Evolutionary conservation across 2,797 vertebrate species (phyloP), one percentile per base, ranked within the genome.

Genomic region (Taenioides sp.): DNA sequence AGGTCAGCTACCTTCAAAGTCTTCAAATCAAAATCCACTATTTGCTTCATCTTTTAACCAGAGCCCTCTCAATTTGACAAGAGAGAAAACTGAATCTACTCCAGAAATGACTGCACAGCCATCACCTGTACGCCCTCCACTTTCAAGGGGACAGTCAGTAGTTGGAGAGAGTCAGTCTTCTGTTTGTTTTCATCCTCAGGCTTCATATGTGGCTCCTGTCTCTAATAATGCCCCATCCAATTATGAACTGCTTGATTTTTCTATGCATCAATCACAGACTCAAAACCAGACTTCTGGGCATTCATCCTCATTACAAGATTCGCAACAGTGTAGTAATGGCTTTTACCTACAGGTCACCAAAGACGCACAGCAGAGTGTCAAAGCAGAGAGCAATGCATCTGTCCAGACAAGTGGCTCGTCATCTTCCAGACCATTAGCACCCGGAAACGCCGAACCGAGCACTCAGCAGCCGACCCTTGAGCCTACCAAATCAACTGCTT

Each of bases 281-380:
- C 94, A 91, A 71, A 92, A 55, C 85, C 80, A 93, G 71, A 79
- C 79, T 20, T 54, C 90, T 18, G 74, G 80, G 2, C 89, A 87
- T 0, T 71, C 85, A 52, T 31, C 87, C 37, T 88, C 89, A 81
- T 91, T 86, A 1, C 94, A 93, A 0, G 82, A 91, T 17, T 84
- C 86, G 59, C 80, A 86, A 20, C 88, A 86, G 64, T 79, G 77
- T 23, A 93, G 75, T 93, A 94, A 95, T 88, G 93, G 77, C 91
- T 98, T 98, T 91, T 98, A 97, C 86, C 96, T 95, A 85, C 98
- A 98, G 95, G 96, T 98, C 80, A 96, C 94, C 74, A 95, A 96
- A 94, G 96, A 95, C 76, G 87, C 88, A 0, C 95, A 94, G 83
- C 93, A 94, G 54, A 84, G 88, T 54, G 70, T 60, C 54, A 88